Evolutionary conservation across 2,888 invertebrate species (phyloP).

Genomic region (Anticlea derivata): DNA sequence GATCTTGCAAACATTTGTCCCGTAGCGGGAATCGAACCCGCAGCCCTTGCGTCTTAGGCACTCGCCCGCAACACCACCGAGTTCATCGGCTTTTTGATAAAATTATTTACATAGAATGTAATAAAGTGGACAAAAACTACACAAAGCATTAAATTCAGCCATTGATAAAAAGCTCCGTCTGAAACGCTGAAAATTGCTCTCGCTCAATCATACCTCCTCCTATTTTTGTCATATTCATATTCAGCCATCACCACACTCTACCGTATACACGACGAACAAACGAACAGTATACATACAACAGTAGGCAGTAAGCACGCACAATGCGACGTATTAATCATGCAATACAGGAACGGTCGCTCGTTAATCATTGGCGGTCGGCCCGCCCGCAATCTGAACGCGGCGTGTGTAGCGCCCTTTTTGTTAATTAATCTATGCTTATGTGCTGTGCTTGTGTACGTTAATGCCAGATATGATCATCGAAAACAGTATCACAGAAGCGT

Average conservation of each 20-base stretch:
- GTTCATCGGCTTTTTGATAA: too few species aligned
- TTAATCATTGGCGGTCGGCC: slow-evolving; percentile 75
- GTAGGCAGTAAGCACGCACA: slow-evolving; percentile 47
- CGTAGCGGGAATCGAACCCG: too few species aligned
- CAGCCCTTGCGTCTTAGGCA: too few species aligned
- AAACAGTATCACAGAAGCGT: too few species aligned
- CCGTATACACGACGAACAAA: slow-evolving; percentile 1
- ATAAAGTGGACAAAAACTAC: too few species aligned
- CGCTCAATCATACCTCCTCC: neutral
- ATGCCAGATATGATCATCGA: too few species aligned
- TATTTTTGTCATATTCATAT: slow-evolving; percentile 12
- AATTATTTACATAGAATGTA: too few species aligned
- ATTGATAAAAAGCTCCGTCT: too few species aligned
- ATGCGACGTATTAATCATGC: slow-evolving; percentile 79
- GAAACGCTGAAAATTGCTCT: too few species aligned
- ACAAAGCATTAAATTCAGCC: too few species aligned
- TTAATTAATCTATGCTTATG: slow-evolving; percentile 73
- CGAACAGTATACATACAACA: neutral
- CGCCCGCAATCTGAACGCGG: slow-evolving; percentile 67
- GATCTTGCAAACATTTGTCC: too few species aligned
- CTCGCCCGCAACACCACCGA: too few species aligned
- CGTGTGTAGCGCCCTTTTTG: slow-evolving; percentile 71
- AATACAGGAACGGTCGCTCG: slow-evolving; percentile 70
- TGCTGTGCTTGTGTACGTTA: slow-evolving; percentile 18
- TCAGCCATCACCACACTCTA: slow-evolving; percentile 9